Conservation (phyloP, 2,888 invertebrate species). For the Bruchidius siliquastri region DNA sequence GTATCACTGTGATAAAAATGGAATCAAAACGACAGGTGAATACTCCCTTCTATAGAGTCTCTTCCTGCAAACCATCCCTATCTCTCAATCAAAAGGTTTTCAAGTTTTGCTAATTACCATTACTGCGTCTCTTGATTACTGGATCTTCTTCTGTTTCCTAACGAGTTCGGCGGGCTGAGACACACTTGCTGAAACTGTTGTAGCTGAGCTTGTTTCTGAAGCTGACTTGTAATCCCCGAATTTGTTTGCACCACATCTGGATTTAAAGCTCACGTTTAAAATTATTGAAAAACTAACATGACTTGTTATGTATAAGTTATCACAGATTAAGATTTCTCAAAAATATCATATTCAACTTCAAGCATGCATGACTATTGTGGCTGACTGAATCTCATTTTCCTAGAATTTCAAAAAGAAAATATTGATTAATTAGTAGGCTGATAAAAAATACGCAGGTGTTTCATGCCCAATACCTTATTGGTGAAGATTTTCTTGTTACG, state of each 20-base stretch:
- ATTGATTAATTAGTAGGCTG: not conserved
- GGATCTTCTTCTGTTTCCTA: slow-evolving; percentile 41
- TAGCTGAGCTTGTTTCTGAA: slow-evolving; percentile 42
- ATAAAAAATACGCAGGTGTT: not conserved
- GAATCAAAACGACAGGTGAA: no score
- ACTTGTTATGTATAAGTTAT: not conserved
- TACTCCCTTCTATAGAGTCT: no score
- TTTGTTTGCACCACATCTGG: slow-evolving; percentile 37
- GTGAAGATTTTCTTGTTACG: not conserved
- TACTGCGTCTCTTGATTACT: slow-evolving; percentile 43
- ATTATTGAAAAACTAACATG: slow-evolving; percentile 13
- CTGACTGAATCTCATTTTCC: not conserved
- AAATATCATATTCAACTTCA: not conserved
- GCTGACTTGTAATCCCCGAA: slow-evolving; percentile 34
- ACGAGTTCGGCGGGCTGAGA: slow-evolving; percentile 36
- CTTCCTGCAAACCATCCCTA: not conserved
- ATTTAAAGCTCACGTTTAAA: slow-evolving; percentile 26
- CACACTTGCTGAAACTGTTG: slow-evolving; percentile 44
- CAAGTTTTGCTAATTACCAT: slow-evolving; percentile 11
- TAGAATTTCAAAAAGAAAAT: not conserved
- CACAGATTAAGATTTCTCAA: not conserved
- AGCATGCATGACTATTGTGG: not conserved
- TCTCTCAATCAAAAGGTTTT: not conserved
- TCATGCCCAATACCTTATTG: not conserved
- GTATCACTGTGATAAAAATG: no score